Evolutionary conservation across 1,140 invertebrate species (phyloP).

Genomic region (Drosophila ironensis): DNA sequence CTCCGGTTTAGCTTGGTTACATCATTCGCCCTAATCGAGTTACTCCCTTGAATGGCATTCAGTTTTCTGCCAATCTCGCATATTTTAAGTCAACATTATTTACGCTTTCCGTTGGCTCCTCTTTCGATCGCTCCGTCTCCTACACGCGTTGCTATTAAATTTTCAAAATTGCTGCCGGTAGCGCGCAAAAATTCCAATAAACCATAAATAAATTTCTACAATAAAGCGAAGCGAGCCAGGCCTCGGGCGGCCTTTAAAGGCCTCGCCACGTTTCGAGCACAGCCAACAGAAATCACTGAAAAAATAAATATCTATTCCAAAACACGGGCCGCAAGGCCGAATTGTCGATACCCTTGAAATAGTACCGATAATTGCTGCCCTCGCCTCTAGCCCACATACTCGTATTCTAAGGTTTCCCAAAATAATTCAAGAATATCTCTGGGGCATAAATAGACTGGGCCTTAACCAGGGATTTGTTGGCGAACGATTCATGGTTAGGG

Average conservation of each 20-base stretch:
- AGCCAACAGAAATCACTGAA: slow-evolving; percentile 51
- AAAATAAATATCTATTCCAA: slow-evolving; percentile 42
- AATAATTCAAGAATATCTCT: slow-evolving; percentile 5
- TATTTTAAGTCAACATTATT: slow-evolving; percentile 57
- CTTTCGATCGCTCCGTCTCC: slow-evolving; percentile 20
- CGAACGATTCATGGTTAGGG: no score
- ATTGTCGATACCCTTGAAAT: slow-evolving; percentile 56
- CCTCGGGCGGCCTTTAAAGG: slow-evolving; percentile 64
- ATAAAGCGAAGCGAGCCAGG: slow-evolving; percentile 72
- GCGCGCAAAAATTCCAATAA: slow-evolving; percentile 78
- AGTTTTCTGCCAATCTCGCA: slow-evolving; percentile 43
- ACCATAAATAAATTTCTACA: slow-evolving; percentile 79
- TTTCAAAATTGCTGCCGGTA: slow-evolving; percentile 71
- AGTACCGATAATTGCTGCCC: slow-evolving; percentile 17
- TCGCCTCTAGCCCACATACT: background rate
- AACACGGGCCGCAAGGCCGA: slow-evolving; percentile 50
- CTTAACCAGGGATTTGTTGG: no score
- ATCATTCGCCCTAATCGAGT: background rate
- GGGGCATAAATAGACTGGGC: background rate
- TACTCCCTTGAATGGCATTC: slow-evolving; percentile 36
- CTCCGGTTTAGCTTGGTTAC: background rate
- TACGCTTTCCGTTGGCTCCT: slow-evolving; percentile 24
- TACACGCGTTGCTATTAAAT: slow-evolving; percentile 65
- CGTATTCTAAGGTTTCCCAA: slow-evolving; percentile 20
- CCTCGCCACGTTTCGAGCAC: slow-evolving; percentile 60